A percentile compares a stretch with the other conserved stretches of the same genome.
phyloP scores from a whole-genome alignment of 2,888 invertebrate species.

The Phragmatobia fuliginosa region DNA sequence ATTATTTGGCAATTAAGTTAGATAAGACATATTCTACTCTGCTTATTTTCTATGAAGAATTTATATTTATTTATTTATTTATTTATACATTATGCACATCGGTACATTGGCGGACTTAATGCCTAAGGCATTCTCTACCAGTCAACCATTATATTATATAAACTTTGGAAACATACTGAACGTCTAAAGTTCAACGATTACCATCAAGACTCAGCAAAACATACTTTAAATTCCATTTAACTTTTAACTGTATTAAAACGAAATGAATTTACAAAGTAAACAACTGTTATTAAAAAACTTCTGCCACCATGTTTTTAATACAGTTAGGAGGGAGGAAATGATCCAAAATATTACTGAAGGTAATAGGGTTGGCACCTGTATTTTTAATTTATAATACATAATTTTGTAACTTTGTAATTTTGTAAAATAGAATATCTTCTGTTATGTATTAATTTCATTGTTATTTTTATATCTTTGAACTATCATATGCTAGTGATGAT shows the following conservation, averaged over 20 bases:
- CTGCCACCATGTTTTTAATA: neutral
- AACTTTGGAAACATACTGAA: neutral
- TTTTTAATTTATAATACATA: neutral
- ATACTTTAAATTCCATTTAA: neutral
- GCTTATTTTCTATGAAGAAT: neutral
- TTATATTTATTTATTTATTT: too few species aligned
- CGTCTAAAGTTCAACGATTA: neutral
- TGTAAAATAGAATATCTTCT: neutral
- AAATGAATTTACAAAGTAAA: slow-evolving; percentile 8
- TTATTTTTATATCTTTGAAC: neutral
- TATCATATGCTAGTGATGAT: too few species aligned
- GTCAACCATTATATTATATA: too few species aligned
- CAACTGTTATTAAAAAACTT: slow-evolving; percentile 12
- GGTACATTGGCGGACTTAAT: too few species aligned
- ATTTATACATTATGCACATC: too few species aligned
- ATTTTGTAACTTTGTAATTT: too few species aligned
- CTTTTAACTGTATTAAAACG: slow-evolving; percentile 2
- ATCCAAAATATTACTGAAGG: slow-evolving; percentile 13
- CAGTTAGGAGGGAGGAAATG: slow-evolving; percentile 10
- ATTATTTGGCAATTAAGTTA: neutral
- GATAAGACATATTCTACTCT: neutral
- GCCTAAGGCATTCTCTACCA: too few species aligned
- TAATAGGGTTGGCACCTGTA: slow-evolving; percentile 1
- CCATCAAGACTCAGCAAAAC: neutral
- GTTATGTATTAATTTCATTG: neutral